Evolutionary conservation across 2,797 vertebrate species (phyloP).

Genomic region (Onychomys leucogaster): DNA sequence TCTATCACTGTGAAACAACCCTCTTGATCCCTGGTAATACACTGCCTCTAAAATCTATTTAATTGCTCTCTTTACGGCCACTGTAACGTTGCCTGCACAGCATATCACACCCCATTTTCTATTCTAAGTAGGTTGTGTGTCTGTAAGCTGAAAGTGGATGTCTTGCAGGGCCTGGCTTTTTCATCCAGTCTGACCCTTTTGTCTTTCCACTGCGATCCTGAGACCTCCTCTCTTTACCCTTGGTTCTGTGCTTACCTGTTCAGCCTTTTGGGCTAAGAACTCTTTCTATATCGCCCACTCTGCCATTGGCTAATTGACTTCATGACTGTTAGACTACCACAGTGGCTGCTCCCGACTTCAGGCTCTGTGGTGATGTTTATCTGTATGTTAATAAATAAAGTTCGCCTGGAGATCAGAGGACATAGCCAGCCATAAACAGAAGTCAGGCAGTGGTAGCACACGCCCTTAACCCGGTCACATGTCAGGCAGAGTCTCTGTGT

Average conservation of each 20-base stretch:
- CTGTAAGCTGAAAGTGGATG: not conserved
- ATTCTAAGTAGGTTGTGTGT: not conserved
- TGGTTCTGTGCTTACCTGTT: not conserved
- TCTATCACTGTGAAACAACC: not conserved
- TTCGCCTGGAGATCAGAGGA: too few relatives aligned
- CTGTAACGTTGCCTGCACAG: not conserved
- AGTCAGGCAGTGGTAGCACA: too few relatives aligned
- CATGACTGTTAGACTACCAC: not conserved
- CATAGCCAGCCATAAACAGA: too few relatives aligned
- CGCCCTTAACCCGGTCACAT: too few relatives aligned
- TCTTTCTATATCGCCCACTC: not conserved
- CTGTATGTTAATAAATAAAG: too few relatives aligned
- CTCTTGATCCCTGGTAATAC: not conserved
- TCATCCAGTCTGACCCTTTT: not conserved
- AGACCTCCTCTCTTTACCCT: not conserved
- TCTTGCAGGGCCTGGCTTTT: not conserved
- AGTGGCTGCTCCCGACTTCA: not conserved
- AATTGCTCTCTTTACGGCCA: not conserved
- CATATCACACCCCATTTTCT: not conserved
- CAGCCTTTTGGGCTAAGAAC: not conserved
- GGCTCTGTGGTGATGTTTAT: not conserved
- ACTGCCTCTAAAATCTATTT: not conserved
- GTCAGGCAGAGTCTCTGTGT: too few relatives aligned
- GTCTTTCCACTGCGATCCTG: not conserved
- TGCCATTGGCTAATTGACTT: not conserved